Conservation (phyloP, 2,888 invertebrate species). For the Thereva nobilitata region DNA sequence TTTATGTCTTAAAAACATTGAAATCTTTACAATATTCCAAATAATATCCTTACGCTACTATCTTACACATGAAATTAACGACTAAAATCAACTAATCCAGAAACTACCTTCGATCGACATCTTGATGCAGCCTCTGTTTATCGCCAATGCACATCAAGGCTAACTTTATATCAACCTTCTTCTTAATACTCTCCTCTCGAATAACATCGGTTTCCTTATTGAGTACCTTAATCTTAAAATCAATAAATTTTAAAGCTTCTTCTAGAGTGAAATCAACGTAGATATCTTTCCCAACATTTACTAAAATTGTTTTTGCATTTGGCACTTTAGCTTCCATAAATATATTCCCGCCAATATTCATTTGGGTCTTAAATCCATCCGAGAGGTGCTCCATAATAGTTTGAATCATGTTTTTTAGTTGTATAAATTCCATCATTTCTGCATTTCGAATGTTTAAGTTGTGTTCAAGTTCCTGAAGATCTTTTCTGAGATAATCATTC, state of each 20-base stretch:
- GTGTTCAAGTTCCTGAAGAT: conserved; percentile 66
- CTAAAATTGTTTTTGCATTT: conserved; percentile 67
- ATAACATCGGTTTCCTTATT: conserved; percentile 67
- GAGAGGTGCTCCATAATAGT: conserved; percentile 64
- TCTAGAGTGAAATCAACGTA: conserved; percentile 72
- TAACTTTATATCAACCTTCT: conserved; percentile 78
- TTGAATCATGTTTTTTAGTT: conserved; percentile 72
- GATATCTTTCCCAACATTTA: conserved; percentile 76
- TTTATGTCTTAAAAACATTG: too few species aligned
- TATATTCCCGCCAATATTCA: conserved; percentile 83
- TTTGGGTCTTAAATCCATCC: conserved; percentile 67
- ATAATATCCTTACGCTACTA: too few species aligned
- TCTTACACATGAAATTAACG: too few species aligned
- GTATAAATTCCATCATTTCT: conserved; percentile 73
- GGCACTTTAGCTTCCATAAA: conserved; percentile 77
- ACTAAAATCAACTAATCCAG: too few species aligned
- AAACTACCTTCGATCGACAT: neutral
- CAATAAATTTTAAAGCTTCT: conserved; percentile 74
- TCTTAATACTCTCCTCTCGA: conserved; percentile 68
- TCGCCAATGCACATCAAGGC: conserved; percentile 72
- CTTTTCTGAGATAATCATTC: conserved; percentile 76
- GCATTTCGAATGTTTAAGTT: conserved; percentile 66
- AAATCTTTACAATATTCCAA: too few species aligned
- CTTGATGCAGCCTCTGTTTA: conserved; percentile 56
- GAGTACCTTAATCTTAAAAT: conserved; percentile 69